Percentiles rank a stretch among this genome's conserved stretches.
Evolutionary conservation across 2,888 invertebrate genomes (phyloP).

Genomic region (Drosophila ezoana): DNA sequence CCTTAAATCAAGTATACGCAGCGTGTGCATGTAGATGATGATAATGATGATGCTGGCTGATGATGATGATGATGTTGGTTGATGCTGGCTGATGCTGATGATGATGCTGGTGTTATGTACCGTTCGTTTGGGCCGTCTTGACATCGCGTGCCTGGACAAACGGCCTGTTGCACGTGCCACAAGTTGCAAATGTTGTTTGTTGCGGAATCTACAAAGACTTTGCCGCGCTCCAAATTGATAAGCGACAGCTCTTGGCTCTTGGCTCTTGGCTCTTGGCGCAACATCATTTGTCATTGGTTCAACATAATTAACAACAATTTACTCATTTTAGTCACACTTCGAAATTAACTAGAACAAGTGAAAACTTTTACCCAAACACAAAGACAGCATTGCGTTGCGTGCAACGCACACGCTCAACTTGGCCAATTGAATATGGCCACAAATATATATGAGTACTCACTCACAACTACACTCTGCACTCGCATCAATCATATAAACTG

Average conservation of each 20-base stretch:
- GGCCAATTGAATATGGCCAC: constrained; percentile 10
- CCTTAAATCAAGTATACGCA: constrained; percentile 47
- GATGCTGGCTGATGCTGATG: neutral
- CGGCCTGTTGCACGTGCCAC: constrained; percentile 34
- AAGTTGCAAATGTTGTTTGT: constrained; percentile 13
- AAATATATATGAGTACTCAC: constrained; percentile 8
- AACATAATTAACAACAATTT: constrained; percentile 73
- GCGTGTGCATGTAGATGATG: constrained; percentile 10
- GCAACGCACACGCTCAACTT: constrained; percentile 7
- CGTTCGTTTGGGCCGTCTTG: constrained; percentile 29
- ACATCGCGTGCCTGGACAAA: constrained; percentile 48
- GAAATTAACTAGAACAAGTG: constrained; percentile 67
- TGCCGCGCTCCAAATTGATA: constrained; percentile 66
- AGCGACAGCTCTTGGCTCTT: constrained; percentile 21
- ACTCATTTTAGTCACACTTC: constrained; percentile 58
- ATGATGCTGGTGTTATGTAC: constrained; percentile 19
- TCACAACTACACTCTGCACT: neutral
- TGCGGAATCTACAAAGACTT: constrained; percentile 10
- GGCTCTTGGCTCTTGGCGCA: constrained; percentile 2
- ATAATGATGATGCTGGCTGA: neutral
- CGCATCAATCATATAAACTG: constrained; percentile 21
- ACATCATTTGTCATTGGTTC: constrained; percentile 76
- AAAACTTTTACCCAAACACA: constrained; percentile 47
- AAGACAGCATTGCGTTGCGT: constrained; percentile 13
- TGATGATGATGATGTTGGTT: neutral